Percentiles rank a stretch among this genome's conserved stretches.
phyloP scores from a whole-genome alignment of 1,140 invertebrate genomes.

The Mamestra configurata region DNA sequence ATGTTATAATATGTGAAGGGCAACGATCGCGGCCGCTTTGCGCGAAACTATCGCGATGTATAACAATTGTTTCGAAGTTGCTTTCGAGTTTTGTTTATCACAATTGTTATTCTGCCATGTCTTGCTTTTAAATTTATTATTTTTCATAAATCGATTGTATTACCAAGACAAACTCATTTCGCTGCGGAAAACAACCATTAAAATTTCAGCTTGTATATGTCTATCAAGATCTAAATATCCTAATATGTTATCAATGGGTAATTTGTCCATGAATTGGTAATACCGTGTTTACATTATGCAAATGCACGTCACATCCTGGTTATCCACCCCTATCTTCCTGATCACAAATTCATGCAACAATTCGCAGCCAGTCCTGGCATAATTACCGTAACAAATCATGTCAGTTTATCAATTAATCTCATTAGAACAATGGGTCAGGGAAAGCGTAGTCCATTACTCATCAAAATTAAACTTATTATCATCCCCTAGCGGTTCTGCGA shows the following conservation, averaged over 20 bases:
- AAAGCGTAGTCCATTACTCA: slow-evolving; percentile 23
- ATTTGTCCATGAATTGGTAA: background rate
- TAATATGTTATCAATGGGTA: background rate
- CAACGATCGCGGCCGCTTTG: too few species aligned
- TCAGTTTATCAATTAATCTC: slow-evolving; percentile 31
- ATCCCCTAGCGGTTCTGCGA: background rate
- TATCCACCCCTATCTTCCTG: slow-evolving; percentile 13
- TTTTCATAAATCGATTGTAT: too few species aligned
- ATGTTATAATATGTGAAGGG: too few species aligned
- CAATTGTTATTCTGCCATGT: too few species aligned
- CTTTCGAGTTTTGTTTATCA: too few species aligned
- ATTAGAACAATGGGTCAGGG: slow-evolving; percentile 13
- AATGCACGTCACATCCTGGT: background rate
- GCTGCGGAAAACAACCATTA: too few species aligned
- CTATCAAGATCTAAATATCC: too few species aligned
- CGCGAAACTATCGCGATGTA: too few species aligned
- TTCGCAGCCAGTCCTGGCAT: slow-evolving; percentile 7
- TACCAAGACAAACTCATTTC: too few species aligned
- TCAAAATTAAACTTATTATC: slow-evolving; percentile 26
- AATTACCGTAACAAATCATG: slow-evolving; percentile 34
- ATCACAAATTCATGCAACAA: slow-evolving; percentile 8
- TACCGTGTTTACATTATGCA: background rate
- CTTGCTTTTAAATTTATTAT: too few species aligned
- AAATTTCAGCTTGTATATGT: too few species aligned
- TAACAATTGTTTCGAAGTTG: too few species aligned